Base-by-base conservation (phyloP, 1,140 invertebrate genomes). In the Holotrichia oblita region DNA sequence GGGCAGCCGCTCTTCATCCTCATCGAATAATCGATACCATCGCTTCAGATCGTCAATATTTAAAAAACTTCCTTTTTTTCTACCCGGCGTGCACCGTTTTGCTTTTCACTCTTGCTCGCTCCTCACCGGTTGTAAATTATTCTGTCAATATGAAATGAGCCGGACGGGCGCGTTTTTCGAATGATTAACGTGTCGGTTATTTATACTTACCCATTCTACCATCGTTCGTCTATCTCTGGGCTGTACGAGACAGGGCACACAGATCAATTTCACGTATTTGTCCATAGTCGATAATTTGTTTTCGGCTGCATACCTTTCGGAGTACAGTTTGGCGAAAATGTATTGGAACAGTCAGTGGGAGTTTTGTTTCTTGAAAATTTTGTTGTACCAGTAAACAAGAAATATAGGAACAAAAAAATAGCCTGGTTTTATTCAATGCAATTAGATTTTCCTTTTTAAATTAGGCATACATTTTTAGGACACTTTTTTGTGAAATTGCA, bases 111-210 rank as follows among this genome's bases (percentile, higher is more conserved):
- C 27, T 9, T 34, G 22, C 27, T 17, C n/a, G n/a, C 44, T 48
- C n/a, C 22, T 69, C 61, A 22, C 61, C 48, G 48, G 48, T 69
- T 69, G 61, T 27, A 69, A 69, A 27, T 69, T 69, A 69, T 27
- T 69, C 61, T 34, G 61, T 69, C 61, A 34, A 69, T 69, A 69
- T 69, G 61, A 69, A 69, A 69, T 69, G 61, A 69, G 22, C 61
- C 61, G 61, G 22, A 69, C 61, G 61, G 61, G 22, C 61, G 22
- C 61, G 61, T 27, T 69, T 69, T 69, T 27, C 61, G 27, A 69
- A 69, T 69, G 61, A 69, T 69, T 69, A 69, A 69, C 61, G 61
- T 34, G 22, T 34, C 12, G 22, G 22, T 48, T 69, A 69, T 69
- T 69, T 69, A 69, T 69, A 69, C 61, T 12, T n/a, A 27, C 27